Evolutionary conservation across 2,888 invertebrate genomes (phyloP), one percentile per base, ranked within the genome.

Genomic region (Lacanobia wlatinum): DNA sequence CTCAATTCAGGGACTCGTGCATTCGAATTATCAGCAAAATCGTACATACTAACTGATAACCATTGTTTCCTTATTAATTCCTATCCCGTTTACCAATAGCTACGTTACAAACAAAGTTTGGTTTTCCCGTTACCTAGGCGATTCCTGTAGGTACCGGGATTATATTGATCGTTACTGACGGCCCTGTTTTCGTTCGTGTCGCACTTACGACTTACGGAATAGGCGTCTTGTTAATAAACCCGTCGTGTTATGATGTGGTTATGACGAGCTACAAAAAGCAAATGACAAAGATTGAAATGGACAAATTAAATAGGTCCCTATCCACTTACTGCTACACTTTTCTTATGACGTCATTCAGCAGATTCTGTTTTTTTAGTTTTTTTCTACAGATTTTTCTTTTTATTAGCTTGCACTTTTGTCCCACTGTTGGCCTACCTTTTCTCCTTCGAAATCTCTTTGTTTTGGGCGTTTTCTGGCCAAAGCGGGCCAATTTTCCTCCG

Each of bases 51-150:
- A 46, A 46, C 52, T n/a, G 21, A 40, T 40, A 23, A 5, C 4
- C 10, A 9, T n/a, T 38, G 12, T 28, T 65, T 64, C 53, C 46
- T 28, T 46, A 63, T 14, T 38, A 0, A 10, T 84, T 56, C 16
- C 52, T 61, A 66, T 82, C 76, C 73, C 64, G 61, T 58, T 58
- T 60, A 21, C 23, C 43, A 40, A 40, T 10, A 9, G 8, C 14
- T 63, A 56, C 58, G 46, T 60, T 34, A 62, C 18, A 48, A 70
- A 40, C 53, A 67, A 43, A 73, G 88, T 87, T 87, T 87, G 88
- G 84, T 69, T 78, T 88, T 82, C 85, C 75, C 79, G 90, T 90
- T 84, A 78, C 90, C 90, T 87, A 87, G 90, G 89, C 77, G 84
- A 89, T 88, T 84, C 85, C 70, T 75, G 69, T 74, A 75, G 71